A percentile compares a stretch with the other conserved stretches of the same genome.
phyloP scores from a whole-genome alignment of 2,888 invertebrate species.

The Nomada fabriciana region DNA sequence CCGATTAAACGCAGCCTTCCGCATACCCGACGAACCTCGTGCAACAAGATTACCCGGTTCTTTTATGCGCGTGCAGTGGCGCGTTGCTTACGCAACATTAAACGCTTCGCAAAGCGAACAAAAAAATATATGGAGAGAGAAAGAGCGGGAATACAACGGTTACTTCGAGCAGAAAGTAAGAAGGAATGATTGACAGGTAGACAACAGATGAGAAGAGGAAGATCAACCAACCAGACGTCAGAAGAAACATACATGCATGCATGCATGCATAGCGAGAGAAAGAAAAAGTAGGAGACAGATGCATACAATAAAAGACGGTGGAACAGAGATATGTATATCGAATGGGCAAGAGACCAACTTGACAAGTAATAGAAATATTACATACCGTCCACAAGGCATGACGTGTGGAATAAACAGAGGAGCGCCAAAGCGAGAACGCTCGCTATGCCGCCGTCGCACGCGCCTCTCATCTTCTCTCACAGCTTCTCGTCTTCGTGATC shows the following conservation, averaged over 20 bases:
- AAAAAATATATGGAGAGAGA: constrained; percentile 23
- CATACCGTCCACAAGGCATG: constrained; percentile 76
- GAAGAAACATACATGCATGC: not conserved
- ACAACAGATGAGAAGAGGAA: constrained; percentile 21
- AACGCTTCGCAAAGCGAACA: constrained; percentile 34
- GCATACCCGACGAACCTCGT: constrained; percentile 60
- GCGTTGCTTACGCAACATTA: constrained; percentile 69
- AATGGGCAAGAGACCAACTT: constrained; percentile 17
- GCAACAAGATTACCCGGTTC: constrained; percentile 68
- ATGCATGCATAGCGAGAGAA: not conserved
- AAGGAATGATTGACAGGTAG: constrained; percentile 33
- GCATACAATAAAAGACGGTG: not conserved
- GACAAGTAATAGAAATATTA: constrained; percentile 44
- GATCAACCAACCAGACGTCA: constrained; percentile 11
- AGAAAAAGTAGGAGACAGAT: not conserved
- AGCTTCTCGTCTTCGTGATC: constrained; percentile 41
- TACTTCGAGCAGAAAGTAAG: constrained; percentile 10
- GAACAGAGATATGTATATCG: not conserved
- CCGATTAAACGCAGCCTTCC: constrained; percentile 60
- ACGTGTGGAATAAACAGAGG: constrained; percentile 76
- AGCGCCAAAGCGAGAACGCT: constrained; percentile 76
- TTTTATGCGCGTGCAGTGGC: constrained; percentile 44
- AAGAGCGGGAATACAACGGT: constrained; percentile 45
- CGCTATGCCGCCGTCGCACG: constrained; percentile 72
- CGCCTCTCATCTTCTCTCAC: constrained; percentile 72